These are phyloP conservation scores for Luffia ferchaultella DNA, from an alignment of 2,888 invertebrate genomes.

Conservation along the genomic window DNA sequence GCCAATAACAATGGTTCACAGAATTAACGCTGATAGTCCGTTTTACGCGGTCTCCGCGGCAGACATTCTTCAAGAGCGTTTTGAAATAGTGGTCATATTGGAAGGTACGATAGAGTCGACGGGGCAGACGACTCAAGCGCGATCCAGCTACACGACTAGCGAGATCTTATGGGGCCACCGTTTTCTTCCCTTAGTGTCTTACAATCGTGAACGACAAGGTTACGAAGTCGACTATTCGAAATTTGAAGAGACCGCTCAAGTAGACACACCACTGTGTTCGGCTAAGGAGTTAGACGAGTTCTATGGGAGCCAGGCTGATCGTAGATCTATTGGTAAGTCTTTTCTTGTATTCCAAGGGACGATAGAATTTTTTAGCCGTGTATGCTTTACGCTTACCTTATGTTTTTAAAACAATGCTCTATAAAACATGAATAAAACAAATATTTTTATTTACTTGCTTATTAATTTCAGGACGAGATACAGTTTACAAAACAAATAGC, in stretches of 20 bases:
- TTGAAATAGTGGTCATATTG: conserved; percentile 83
- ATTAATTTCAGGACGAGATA: background rate
- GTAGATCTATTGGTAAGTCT: conserved; percentile 63
- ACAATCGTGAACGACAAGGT: conserved; percentile 77
- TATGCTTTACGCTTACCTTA: background rate
- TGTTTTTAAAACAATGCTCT: background rate
- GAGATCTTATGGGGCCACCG: conserved; percentile 85
- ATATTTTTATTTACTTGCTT: background rate
- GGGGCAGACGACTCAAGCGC: conserved; percentile 76
- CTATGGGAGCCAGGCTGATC: conserved; percentile 66
- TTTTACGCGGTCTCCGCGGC: conserved; percentile 85
- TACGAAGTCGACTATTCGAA: conserved; percentile 84
- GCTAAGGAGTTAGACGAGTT: conserved; percentile 72
- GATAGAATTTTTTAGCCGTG: background rate
- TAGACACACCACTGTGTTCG: conserved; percentile 82
- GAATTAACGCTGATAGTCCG: conserved; percentile 83
- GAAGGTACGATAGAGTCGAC: conserved; percentile 87
- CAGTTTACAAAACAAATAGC: no score
- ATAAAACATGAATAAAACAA: background rate
- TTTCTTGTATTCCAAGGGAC: conserved; percentile 14
- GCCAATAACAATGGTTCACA: conserved; percentile 91
- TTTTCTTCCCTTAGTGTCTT: conserved; percentile 77
- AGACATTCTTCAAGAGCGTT: conserved; percentile 81
- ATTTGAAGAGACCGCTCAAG: conserved; percentile 81
- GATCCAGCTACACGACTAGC: conserved; percentile 79